These are phyloP conservation scores for Eumaeus atala DNA, from an alignment of 1,140 invertebrate genomes.

Conservation along the genomic window DNA sequence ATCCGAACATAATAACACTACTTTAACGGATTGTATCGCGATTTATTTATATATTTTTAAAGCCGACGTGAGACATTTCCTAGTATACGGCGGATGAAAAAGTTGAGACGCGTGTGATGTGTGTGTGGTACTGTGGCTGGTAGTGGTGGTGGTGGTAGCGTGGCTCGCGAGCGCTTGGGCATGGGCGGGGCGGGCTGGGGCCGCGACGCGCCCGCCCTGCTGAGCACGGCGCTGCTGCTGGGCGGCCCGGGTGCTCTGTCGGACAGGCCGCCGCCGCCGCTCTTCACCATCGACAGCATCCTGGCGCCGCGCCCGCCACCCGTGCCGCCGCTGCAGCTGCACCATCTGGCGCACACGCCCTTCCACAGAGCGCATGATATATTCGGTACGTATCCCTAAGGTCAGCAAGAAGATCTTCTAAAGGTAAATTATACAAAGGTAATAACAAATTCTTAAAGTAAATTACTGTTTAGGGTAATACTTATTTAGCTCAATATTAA, in stretches of 20 bases:
- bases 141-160: slow-evolving; percentile 19
- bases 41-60: slow-evolving; percentile 6
- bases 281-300: slow-evolving; percentile 89
- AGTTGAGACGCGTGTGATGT: slow-evolving; percentile 15
- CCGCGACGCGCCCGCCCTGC: slow-evolving; percentile 56
- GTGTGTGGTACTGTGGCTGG: slow-evolving; percentile 32
- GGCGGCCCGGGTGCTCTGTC: slow-evolving; percentile 48
- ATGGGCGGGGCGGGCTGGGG: slow-evolving; percentile 40
- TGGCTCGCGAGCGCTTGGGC: slow-evolving; percentile 24
- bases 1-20: too few relatives aligned
- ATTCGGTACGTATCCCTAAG: slow-evolving; percentile 77
- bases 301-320: slow-evolving; percentile 77
- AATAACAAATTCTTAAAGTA: too few relatives aligned
- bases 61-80: too few relatives aligned
- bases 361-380: slow-evolving; percentile 81
- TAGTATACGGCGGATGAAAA: too few relatives aligned
- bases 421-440: too few relatives aligned
- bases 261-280: slow-evolving; percentile 76
- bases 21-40: slow-evolving; percentile 11
- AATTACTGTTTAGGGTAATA: too few relatives aligned
- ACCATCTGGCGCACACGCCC: slow-evolving; percentile 58
- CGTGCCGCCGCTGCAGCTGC: slow-evolving; percentile 65
- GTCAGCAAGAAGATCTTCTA: too few relatives aligned
- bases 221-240: slow-evolving; percentile 63
- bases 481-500: too few relatives aligned